Percentiles rank a stretch among this genome's conserved stretches.
phyloP scores from a whole-genome alignment of 2,113 vertebrate genomes.

The Onychostoma macrolepis region DNA sequence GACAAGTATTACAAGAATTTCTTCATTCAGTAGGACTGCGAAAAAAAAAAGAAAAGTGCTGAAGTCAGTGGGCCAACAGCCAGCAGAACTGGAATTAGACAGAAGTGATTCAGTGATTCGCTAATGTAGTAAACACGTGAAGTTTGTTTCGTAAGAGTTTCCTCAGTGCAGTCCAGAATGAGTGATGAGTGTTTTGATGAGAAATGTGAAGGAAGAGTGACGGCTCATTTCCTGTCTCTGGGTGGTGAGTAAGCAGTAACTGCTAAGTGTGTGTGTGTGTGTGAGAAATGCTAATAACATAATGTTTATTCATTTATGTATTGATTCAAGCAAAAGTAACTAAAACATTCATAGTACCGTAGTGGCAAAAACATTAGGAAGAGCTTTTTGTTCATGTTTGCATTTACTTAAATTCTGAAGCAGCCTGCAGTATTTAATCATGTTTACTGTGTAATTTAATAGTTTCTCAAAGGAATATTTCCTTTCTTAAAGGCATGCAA shows the following conservation, averaged over 20 bases:
- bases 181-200: conserved; percentile 14
- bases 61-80: background rate
- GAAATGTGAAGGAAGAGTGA: conserved; percentile 11
- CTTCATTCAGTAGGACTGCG: background rate
- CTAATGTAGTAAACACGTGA: background rate
- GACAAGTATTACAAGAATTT: conserved; percentile 23
- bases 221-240: conserved; percentile 8
- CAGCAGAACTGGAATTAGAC: conserved; percentile 7
- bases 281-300: background rate
- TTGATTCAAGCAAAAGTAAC: background rate
- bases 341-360: background rate
- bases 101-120: background rate
- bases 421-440: background rate
- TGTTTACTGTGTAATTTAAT: background rate
- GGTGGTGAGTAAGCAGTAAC: background rate
- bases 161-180: background rate
- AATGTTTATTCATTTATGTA: background rate
- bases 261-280: background rate
- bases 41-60: background rate
- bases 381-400: background rate
- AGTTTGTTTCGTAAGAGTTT: background rate
- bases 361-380: background rate
- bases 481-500: background rate
- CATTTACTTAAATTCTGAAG: background rate
- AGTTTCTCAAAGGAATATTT: background rate